Evolutionary conservation across 2,888 invertebrate species (phyloP).

Genomic region (Cheilosia pagana): DNA sequence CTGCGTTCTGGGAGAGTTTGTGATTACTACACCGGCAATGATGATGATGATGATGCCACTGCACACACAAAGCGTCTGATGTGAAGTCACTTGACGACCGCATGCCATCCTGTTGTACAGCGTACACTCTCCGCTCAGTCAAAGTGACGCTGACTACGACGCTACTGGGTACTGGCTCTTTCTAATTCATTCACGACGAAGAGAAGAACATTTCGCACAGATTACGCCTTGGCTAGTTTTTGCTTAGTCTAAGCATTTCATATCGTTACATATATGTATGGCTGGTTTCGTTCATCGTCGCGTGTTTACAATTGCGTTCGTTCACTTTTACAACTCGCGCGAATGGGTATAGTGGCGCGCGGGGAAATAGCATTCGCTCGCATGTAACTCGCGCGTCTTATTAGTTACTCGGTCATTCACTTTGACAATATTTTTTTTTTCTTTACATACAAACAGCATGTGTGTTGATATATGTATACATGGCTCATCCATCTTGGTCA

Average conservation of each 20-base stretch:
- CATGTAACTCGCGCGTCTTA: conserved; percentile 67
- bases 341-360: neutral
- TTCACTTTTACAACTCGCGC: conserved; percentile 56
- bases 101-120: neutral
- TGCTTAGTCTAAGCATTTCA: conserved; percentile 27
- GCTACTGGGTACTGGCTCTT: conserved; percentile 39
- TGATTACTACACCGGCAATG: conserved; percentile 65
- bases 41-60: conserved; percentile 51
- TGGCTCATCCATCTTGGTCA: conserved; percentile 58
- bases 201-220: conserved; percentile 42
- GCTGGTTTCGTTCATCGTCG: conserved; percentile 59
- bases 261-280: conserved; percentile 39
- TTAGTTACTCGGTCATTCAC: conserved; percentile 74
- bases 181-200: conserved; percentile 54
- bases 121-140: conserved; percentile 40
- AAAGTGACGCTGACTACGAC: conserved; percentile 64
- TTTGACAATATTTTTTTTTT: conserved; percentile 49
- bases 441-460: too few species aligned
- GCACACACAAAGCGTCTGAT: conserved; percentile 37
- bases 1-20: conserved; percentile 37
- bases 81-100: conserved; percentile 19
- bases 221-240: conserved; percentile 47
- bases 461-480: too few species aligned
- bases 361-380: conserved; percentile 40
- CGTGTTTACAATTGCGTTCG: conserved; percentile 75